A percentile compares a stretch with the other conserved stretches of the same genome.
Evolutionary conservation across 2,797 vertebrate species (phyloP).

Genomic region (Galagoides demidoff): DNA sequence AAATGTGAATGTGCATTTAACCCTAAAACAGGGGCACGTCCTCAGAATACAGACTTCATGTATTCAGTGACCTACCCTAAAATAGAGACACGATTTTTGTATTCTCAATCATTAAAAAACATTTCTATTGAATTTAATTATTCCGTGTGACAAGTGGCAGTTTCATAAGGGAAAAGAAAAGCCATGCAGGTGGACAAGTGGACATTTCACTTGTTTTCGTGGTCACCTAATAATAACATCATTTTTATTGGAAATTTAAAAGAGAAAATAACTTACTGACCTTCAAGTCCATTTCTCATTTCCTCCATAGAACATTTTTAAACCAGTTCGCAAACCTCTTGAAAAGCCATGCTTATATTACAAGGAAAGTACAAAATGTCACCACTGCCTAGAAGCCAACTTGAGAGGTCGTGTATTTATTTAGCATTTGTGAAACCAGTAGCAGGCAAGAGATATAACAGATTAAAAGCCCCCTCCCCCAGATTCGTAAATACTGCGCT

Average conservation of each 20-base stretch:
- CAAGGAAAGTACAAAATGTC: background rate
- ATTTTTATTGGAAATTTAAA: conserved; percentile 43
- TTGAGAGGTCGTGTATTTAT: background rate
- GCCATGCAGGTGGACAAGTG: background rate
- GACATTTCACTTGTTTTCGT: background rate
- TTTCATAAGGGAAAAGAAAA: background rate
- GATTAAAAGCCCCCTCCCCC: background rate
- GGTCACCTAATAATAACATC: background rate
- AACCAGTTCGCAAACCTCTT: background rate
- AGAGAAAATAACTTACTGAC: conserved; percentile 38
- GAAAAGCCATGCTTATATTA: background rate
- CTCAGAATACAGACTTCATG: background rate
- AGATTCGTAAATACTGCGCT: conserved; percentile 22
- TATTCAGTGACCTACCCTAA: background rate
- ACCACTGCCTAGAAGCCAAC: background rate
- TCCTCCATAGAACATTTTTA: conserved; percentile 14
- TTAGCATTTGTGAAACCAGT: background rate
- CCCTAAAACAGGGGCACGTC: background rate
- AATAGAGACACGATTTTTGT: background rate
- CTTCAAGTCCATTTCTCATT: conserved; percentile 23
- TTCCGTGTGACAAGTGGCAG: background rate
- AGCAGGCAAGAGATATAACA: background rate
- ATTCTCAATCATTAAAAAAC: background rate
- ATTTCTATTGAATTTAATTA: background rate
- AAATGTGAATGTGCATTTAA: background rate